Evolutionary conservation across 37 sponge, comb jelly and placozoan genomes (phyloP).

Genomic region (Eunapius fragilis): DNA sequence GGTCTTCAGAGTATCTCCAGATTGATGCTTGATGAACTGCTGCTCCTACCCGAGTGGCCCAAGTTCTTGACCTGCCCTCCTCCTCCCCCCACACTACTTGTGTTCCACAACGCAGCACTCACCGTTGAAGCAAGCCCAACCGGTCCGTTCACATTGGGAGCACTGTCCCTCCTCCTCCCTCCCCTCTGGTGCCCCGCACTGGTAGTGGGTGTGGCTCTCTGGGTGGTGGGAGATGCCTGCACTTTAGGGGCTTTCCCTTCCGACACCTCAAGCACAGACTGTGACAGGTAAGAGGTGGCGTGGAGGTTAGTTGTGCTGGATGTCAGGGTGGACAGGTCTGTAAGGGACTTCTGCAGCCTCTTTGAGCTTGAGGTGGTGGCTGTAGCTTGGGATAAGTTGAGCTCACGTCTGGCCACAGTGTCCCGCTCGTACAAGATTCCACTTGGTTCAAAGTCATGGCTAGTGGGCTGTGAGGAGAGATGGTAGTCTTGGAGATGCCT

Average conservation of each 20-base stretch:
- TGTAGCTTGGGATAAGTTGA: conserved; percentile 59
- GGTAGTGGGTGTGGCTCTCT: conserved; percentile 3
- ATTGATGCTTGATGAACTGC: conserved; percentile 25
- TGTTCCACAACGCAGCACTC: background rate
- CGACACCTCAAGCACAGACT: conserved; percentile 41
- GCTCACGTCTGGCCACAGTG: background rate
- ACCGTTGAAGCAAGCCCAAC: background rate
- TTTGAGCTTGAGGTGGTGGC: background rate
- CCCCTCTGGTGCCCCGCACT: background rate
- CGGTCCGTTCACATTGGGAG: conserved; percentile 12
- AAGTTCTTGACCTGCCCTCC: background rate
- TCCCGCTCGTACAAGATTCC: background rate
- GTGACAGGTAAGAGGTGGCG: conserved; percentile 14
- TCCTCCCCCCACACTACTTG: too few species aligned
- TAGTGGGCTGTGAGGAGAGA: background rate
- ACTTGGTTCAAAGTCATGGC: conserved; percentile 14
- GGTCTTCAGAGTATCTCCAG: conserved; percentile 8
- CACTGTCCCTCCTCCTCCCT: conserved; percentile 23
- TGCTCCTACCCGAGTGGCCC: conserved; percentile 27
- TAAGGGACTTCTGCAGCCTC: conserved; percentile 30
- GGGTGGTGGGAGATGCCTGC: background rate
- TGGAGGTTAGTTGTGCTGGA: conserved; percentile 8
- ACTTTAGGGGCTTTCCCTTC: background rate
- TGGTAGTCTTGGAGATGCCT: background rate
- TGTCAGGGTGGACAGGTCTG: conserved; percentile 22